These are phyloP conservation scores for Nasua narica DNA, from an alignment of 2,797 vertebrate genomes.

Conservation along the genomic window DNA sequence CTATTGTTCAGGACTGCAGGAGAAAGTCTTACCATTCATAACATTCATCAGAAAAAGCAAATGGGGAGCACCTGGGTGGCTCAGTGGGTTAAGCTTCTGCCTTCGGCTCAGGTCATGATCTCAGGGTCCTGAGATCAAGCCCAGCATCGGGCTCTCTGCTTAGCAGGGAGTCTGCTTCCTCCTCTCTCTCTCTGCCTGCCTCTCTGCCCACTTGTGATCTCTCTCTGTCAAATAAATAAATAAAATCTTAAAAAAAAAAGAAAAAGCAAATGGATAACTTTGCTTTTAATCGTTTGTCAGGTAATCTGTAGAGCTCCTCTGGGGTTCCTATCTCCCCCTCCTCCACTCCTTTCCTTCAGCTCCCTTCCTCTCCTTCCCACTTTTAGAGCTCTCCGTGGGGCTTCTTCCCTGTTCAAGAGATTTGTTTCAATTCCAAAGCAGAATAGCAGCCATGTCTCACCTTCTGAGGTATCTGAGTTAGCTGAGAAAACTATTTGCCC, in stretches of 20 bases:
- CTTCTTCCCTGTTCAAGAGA: neutral
- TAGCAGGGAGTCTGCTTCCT: too few relatives aligned
- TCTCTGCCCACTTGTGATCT: too few relatives aligned
- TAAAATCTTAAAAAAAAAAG: too few relatives aligned
- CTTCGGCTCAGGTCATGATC: too few relatives aligned
- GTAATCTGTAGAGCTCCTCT: neutral
- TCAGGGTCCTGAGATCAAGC: too few relatives aligned
- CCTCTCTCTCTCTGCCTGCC: too few relatives aligned
- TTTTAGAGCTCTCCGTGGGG: neutral
- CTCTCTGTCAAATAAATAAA: too few relatives aligned
- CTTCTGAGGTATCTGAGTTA: neutral
- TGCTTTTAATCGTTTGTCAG: neutral
- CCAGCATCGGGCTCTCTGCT: too few relatives aligned
- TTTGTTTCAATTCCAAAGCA: neutral
- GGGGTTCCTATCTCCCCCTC: neutral
- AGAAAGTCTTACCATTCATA: neutral
- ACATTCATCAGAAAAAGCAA: neutral
- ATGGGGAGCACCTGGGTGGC: neutral
- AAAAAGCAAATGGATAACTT: neutral
- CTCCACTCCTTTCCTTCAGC: neutral
- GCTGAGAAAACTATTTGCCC: neutral
- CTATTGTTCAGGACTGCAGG: neutral
- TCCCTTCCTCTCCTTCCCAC: neutral
- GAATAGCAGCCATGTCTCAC: neutral
- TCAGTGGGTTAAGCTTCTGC: too few relatives aligned